Percentiles rank a stretch among this genome's conserved stretches.
These are phyloP conservation scores for Neolamprologus kungweensis DNA, from an alignment of 2,113 vertebrate species.

Conservation along the genomic window DNA sequence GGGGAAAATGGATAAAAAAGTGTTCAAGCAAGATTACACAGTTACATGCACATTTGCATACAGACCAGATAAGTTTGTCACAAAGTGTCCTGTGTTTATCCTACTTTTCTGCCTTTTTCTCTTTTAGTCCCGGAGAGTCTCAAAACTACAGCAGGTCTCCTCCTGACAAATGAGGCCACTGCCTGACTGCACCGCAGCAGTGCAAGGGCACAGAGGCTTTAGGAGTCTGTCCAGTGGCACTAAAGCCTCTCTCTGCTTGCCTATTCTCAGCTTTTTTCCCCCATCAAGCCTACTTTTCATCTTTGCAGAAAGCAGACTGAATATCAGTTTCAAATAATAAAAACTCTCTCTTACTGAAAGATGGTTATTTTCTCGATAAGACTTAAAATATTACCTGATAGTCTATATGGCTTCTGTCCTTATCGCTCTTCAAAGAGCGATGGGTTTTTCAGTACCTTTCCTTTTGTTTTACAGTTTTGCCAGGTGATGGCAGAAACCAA, in stretches of 20 bases:
- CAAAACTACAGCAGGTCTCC: background rate
- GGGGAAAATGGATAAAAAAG: background rate
- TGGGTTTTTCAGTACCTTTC: background rate
- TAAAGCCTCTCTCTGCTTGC: background rate
- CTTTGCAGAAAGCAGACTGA: background rate
- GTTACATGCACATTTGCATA: background rate
- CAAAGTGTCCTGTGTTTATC: background rate
- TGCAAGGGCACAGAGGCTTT: constrained; percentile 1
- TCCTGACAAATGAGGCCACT: constrained; percentile 33
- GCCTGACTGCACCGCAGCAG: background rate
- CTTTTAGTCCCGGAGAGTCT: background rate
- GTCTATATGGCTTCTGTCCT: background rate
- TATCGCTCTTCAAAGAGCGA: background rate
- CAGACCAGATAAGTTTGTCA: background rate
- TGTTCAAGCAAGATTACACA: background rate
- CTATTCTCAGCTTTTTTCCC: fast-evolving
- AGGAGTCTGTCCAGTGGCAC: background rate
- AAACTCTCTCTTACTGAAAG: background rate
- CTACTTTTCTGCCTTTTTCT: background rate
- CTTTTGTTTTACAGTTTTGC: background rate
- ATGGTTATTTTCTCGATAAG: background rate
- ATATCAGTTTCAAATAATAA: background rate
- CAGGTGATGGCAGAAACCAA: background rate
- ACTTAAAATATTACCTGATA: background rate
- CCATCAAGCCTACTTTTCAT: background rate